phyloP scores from a whole-genome alignment of 2,113 vertebrate genomes.

The Chloroceryle aenea region DNA sequence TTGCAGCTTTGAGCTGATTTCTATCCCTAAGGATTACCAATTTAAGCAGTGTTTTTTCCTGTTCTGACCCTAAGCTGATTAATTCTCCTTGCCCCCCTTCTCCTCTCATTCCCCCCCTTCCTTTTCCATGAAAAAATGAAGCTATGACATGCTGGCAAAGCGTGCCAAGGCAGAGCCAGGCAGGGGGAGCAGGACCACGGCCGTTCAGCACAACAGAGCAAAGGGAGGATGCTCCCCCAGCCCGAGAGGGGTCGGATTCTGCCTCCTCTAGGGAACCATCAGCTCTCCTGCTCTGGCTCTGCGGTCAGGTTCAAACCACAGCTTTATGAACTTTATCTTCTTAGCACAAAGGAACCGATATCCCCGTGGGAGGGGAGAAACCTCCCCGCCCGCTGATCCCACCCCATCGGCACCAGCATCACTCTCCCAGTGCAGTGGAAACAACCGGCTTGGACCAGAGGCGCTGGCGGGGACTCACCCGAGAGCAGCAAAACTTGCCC shows the following conservation, averaged over 20 bases:
- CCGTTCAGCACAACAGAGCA: neutral
- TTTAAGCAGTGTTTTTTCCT: slow-evolving; percentile 55
- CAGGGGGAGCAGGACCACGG: neutral
- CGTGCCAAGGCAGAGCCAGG: neutral
- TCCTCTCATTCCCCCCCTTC: neutral
- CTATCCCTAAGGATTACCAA: slow-evolving; percentile 19
- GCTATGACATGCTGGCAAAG: neutral
- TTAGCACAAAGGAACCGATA: neutral
- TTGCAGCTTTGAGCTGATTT: slow-evolving; percentile 19
- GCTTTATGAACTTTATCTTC: neutral
- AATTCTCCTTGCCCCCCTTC: neutral
- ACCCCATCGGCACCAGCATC: neutral
- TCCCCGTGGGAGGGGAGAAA: neutral
- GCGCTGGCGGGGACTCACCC: neutral
- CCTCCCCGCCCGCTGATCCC: neutral
- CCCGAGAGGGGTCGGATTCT: rapidly evolving
- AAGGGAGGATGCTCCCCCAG: neutral
- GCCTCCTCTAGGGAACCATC: rapidly evolving
- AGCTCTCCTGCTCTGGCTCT: rapidly evolving
- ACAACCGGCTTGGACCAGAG: neutral
- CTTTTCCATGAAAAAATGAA: neutral
- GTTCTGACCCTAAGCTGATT: slow-evolving; percentile 64
- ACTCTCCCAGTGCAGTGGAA: neutral
- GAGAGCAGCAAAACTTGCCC: neutral
- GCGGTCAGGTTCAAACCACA: neutral